These are phyloP conservation scores for Nomia melanderi DNA, from an alignment of 1,140 invertebrate genomes.

Conservation along the genomic window DNA sequence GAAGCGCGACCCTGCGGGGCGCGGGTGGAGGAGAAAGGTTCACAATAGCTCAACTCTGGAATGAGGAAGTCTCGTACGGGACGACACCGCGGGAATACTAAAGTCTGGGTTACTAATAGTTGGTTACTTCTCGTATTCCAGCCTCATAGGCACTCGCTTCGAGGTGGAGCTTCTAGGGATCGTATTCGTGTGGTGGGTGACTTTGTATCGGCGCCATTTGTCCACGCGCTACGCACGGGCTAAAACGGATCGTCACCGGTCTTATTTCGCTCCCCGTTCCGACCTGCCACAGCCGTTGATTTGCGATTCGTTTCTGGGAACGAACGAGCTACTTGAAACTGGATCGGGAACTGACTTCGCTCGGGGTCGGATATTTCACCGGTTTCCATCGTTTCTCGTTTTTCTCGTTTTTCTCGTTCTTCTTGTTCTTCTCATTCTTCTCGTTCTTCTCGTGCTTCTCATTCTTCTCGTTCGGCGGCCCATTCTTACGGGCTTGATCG, in stretches of 20 bases:
- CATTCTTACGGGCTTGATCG: too few relatives aligned
- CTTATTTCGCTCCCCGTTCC: neutral
- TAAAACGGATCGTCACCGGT: slow-evolving; percentile 20
- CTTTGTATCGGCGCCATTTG: slow-evolving; percentile 49
- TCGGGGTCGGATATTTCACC: neutral
- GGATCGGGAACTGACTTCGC: slow-evolving; percentile 23
- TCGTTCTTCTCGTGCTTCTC: too few relatives aligned
- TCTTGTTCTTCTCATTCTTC: too few relatives aligned
- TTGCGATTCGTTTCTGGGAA: slow-evolving; percentile 36
- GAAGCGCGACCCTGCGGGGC: too few relatives aligned
- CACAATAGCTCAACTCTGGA: slow-evolving; percentile 70
- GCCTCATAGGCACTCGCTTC: slow-evolving; percentile 54
- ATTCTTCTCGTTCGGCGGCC: too few relatives aligned
- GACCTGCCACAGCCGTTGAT: slow-evolving; percentile 3
- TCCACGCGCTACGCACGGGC: slow-evolving; percentile 14
- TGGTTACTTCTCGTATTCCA: slow-evolving; percentile 68
- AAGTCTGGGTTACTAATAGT: slow-evolving; percentile 75
- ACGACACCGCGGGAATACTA: slow-evolving; percentile 74
- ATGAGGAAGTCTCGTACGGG: slow-evolving; percentile 70
- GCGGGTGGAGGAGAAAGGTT: slow-evolving; percentile 60
- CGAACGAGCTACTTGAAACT: neutral
- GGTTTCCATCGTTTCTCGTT: neutral
- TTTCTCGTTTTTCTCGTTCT: too few relatives aligned
- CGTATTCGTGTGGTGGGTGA: slow-evolving; percentile 58
- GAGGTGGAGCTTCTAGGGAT: slow-evolving; percentile 62